Evolutionary conservation across 2,888 invertebrate genomes (phyloP), one percentile per base, ranked within the genome.

Genomic region (Uloborus plumipes): DNA sequence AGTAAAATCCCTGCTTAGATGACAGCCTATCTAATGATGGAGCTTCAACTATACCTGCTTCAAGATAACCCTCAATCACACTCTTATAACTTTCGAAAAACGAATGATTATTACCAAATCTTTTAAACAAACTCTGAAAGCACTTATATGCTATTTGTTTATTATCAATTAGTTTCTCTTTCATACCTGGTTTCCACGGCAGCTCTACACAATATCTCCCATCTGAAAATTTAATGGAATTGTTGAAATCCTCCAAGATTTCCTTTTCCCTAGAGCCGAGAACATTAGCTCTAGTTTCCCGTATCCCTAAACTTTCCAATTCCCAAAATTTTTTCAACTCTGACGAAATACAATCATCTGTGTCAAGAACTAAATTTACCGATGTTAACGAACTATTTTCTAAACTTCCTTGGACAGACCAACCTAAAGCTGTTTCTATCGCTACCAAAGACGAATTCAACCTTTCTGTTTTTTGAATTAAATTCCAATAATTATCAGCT

Each of bases 391-490:
- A 7, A 18, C 59, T 59, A n/a, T 18, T 22, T 9, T n/a, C 59
- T 20, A 14, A 59, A 20, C 13, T 59, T 14, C 18, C 59, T 6
- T 59, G 59, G 0, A 59, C 4, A 14, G 59, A 59, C n/a, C 59
- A n/a, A 20, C 22, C 18, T 14, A 59, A 20, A 9, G 22, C 59
- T 6, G 18, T 59, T 14, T 59, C 22, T 59, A 59, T 20, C 14
- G 59, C 59, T 18, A 59, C 59, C 59, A 59, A 7, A 20, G 59
- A 59, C 59, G 59, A 59, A 59, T 59, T 59, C 18, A 59, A 59
- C 18, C 53, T 53, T 7, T 53, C 16, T 2, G 1, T 16, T n/a
- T 16, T n/a, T 2, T n/a, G 53, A 16, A 53, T 6, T n/a, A 53
- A 53, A 53, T 53, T 53, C 53, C 53, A 53, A 15, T 53, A 53